These are phyloP conservation scores for Carassius carassius DNA, from an alignment of 2,113 vertebrate genomes.

Conservation along the genomic window DNA sequence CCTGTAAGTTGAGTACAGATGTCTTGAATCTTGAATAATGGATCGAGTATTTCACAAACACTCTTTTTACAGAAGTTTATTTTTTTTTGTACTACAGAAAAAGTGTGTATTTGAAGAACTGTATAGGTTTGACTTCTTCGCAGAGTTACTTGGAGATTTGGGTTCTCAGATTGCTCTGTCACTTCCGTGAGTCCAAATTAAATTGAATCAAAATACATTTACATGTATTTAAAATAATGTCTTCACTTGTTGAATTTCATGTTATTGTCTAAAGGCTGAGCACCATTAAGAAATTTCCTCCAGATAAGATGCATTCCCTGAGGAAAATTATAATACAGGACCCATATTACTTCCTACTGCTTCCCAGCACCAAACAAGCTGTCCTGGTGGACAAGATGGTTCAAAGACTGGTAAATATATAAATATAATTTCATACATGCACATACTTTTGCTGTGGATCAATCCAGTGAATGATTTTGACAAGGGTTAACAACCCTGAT, in stretches of 20 bases:
- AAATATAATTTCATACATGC: background rate
- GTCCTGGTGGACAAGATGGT: constrained; percentile 76
- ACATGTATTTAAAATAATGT: background rate
- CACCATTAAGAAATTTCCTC: constrained; percentile 72
- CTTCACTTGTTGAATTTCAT: constrained; percentile 3
- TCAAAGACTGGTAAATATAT: constrained; percentile 74
- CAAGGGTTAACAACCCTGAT: background rate
- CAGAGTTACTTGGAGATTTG: constrained; percentile 68
- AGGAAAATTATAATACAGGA: constrained; percentile 67
- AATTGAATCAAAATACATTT: background rate
- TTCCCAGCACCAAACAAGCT: constrained; percentile 68
- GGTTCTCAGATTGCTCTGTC: constrained; percentile 75
- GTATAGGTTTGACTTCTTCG: constrained; percentile 70
- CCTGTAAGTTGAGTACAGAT: background rate
- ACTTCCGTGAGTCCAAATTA: constrained; percentile 72
- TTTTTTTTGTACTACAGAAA: constrained; percentile 68
- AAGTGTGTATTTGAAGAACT: constrained; percentile 71
- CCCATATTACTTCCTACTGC: constrained; percentile 67
- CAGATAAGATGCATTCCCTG: constrained; percentile 66
- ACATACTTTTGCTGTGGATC: background rate
- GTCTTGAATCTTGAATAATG: background rate
- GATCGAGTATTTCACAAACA: background rate
- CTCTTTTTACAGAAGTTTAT: background rate
- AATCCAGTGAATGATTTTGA: background rate
- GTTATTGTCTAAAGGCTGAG: constrained; percentile 65